Percentiles rank a stretch among this genome's conserved stretches.
These are phyloP conservation scores for Gallinago stenura DNA, from an alignment of 2,797 vertebrate species.

Conservation along the genomic window DNA sequence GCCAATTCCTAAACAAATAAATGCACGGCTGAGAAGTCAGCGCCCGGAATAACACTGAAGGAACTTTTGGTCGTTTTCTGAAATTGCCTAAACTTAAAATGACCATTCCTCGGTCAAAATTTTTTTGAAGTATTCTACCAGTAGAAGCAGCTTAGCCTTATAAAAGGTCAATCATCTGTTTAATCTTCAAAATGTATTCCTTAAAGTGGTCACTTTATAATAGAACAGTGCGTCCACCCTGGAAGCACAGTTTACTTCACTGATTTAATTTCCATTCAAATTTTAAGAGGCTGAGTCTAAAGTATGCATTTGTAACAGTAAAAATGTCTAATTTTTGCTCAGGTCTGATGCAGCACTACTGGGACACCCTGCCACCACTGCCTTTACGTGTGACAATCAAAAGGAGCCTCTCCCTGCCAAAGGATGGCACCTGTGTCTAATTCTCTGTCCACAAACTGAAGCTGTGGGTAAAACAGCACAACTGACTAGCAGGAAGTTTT, in stretches of 20 bases:
- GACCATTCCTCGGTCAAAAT: neutral
- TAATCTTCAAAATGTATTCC: neutral
- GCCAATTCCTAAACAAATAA: neutral
- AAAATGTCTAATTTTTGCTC: neutral
- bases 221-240: neutral
- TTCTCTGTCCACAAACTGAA: neutral
- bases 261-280: neutral
- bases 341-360: neutral
- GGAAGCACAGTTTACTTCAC: neutral
- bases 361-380: neutral
- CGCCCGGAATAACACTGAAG: neutral
- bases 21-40: neutral
- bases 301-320: neutral
- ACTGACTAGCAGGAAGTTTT: neutral
- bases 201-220: neutral
- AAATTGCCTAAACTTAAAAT: neutral
- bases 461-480: neutral
- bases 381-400: neutral
- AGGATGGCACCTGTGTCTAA: neutral
- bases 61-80: neutral
- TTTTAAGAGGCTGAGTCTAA: neutral
- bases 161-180: neutral
- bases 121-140: neutral
- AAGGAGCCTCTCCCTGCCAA: neutral
- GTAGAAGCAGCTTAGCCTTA: neutral